These are phyloP conservation scores for Drosophila insularis DNA, from an alignment of 1,140 invertebrate genomes.

Conservation along the genomic window DNA sequence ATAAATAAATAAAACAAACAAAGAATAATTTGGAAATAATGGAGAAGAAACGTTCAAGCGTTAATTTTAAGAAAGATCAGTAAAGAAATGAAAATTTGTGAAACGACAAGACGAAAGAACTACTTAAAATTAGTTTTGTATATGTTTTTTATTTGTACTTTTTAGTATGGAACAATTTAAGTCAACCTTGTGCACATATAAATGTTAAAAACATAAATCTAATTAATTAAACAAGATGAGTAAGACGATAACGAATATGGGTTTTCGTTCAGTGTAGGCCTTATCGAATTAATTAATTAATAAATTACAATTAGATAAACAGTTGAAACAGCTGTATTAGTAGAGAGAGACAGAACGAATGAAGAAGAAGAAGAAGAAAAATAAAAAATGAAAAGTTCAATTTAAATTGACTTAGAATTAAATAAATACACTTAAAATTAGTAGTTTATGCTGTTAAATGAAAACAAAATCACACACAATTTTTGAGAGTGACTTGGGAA, in stretches of 20 bases:
- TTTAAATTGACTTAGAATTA: constrained; percentile 11
- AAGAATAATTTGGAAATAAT: background rate
- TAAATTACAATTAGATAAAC: constrained; percentile 20
- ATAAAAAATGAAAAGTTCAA: background rate
- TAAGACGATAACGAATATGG: constrained; percentile 31
- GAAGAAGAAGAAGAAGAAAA: too few species aligned
- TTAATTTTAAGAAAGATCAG: constrained; percentile 20
- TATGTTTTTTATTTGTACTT: constrained; percentile 62
- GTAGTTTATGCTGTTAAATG: constrained; percentile 45
- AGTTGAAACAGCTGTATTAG: constrained; percentile 16
- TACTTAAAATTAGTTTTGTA: constrained; percentile 75
- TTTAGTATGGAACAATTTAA: constrained; percentile 71
- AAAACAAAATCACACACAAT: constrained; percentile 8
- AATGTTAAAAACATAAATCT: constrained; percentile 70
- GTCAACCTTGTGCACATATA: constrained; percentile 80
- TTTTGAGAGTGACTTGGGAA: constrained; percentile 66
- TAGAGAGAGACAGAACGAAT: background rate
- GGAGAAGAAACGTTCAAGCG: background rate
- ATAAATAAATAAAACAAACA: constrained; percentile 21
- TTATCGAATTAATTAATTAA: constrained; percentile 35
- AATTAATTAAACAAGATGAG: constrained; percentile 9
- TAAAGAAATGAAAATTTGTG: constrained; percentile 11
- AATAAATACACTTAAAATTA: constrained; percentile 25
- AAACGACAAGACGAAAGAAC: constrained; percentile 30
- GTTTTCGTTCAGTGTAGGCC: constrained; percentile 51